These are phyloP conservation scores for Sceliomorpha sp. DNA, from an alignment of 2,888 invertebrate genomes.

Conservation along the genomic window DNA sequence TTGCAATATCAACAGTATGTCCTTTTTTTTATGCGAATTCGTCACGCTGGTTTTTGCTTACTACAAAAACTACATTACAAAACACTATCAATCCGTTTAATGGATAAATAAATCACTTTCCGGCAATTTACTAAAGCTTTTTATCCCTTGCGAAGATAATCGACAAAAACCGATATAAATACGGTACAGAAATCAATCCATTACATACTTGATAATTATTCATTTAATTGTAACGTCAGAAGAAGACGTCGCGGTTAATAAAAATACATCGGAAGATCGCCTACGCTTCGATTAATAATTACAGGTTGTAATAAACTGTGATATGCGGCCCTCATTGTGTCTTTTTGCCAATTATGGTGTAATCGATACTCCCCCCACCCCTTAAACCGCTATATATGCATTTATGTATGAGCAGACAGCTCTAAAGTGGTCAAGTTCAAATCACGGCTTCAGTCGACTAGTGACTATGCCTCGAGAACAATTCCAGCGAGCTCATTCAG, in stretches of 20 bases:
- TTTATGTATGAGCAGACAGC: conserved; percentile 40
- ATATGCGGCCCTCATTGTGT: conserved; percentile 8
- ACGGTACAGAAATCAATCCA: conserved; percentile 6
- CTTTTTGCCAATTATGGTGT: conserved; percentile 44
- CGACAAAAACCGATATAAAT: background rate
- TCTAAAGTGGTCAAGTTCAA: conserved; percentile 72
- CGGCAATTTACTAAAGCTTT: conserved; percentile 3
- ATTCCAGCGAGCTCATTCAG: conserved; percentile 41
- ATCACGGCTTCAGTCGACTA: conserved; percentile 69
- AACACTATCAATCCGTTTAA: conserved; percentile 23
- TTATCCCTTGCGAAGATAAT: conserved; percentile 1
- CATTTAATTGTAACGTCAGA: background rate
- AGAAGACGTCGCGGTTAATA: no score
- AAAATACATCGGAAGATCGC: background rate
- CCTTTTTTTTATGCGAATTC: background rate
- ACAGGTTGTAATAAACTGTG: background rate
- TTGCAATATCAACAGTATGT: background rate
- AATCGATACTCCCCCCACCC: conserved; percentile 30
- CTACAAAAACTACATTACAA: no score
- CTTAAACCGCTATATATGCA: conserved; percentile 26
- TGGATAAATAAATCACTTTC: conserved; percentile 19
- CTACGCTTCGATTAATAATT: background rate
- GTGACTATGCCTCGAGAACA: conserved; percentile 65
- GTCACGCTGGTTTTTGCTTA: no score
- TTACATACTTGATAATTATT: background rate